phyloP scores from a whole-genome alignment of 1,140 invertebrate species.

The Drosophila prosaltans region DNA sequence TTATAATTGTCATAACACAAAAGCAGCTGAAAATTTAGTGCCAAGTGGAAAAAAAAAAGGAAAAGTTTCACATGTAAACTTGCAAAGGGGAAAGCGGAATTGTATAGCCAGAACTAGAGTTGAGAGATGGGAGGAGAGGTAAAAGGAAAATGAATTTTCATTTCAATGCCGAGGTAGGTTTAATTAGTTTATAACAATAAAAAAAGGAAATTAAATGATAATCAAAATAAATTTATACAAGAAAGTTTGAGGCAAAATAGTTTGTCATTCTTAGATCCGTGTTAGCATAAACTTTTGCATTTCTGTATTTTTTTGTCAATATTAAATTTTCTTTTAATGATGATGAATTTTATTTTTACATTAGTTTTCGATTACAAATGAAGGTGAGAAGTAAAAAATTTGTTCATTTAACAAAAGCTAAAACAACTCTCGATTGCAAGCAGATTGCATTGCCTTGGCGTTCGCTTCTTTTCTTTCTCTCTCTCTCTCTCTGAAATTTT shows the following conservation, averaged over 20 bases:
- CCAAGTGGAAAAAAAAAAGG: slow-evolving; percentile 60
- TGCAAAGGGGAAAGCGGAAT: not conserved
- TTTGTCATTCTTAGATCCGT: too few species aligned
- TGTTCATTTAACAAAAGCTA: not conserved
- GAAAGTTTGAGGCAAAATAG: too few species aligned
- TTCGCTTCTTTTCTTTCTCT: not conserved
- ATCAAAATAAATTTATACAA: too few species aligned
- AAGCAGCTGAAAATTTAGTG: slow-evolving; percentile 79
- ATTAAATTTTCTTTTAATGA: too few species aligned
- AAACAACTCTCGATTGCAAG: slow-evolving; percentile 6
- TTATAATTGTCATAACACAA: slow-evolving; percentile 81
- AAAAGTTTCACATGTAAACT: slow-evolving; percentile 50
- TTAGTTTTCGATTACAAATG: too few species aligned
- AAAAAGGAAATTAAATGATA: not conserved
- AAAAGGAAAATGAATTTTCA: not conserved
- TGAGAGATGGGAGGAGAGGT: not conserved
- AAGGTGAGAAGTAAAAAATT: too few species aligned
- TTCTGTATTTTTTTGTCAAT: too few species aligned
- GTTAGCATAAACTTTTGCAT: too few species aligned
- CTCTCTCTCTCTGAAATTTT: not conserved
- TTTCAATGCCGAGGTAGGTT: not conserved
- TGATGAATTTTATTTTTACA: too few species aligned
- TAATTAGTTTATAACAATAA: not conserved
- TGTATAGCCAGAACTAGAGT: not conserved
- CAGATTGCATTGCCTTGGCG: not conserved